Percentiles rank a stretch among this genome's conserved stretches.
phyloP scores from a whole-genome alignment of 2,888 invertebrate genomes.

The Pseudococcus jackbeardsleyi region DNA sequence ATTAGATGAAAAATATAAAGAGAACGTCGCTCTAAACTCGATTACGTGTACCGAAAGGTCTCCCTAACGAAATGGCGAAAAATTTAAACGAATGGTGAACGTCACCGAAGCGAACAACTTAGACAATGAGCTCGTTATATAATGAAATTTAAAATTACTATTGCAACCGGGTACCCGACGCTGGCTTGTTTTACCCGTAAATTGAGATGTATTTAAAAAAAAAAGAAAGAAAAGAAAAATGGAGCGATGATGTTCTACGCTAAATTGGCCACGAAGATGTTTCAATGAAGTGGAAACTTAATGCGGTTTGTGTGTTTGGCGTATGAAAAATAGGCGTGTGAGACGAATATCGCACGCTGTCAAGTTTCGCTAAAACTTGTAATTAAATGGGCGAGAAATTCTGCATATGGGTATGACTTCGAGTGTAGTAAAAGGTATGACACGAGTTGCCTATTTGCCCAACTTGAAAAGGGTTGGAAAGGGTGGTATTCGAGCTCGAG shows the following conservation, averaged over 20 bases:
- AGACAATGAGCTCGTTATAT: constrained; percentile 37
- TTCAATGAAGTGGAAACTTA: neutral
- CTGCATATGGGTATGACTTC: no score
- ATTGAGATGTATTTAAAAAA: constrained; percentile 21
- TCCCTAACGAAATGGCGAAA: constrained; percentile 32
- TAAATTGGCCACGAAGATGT: neutral
- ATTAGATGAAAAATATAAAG: constrained; percentile 33
- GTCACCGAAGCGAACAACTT: neutral
- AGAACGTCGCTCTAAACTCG: constrained; percentile 27
- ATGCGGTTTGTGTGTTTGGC: neutral
- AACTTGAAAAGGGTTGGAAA: no score
- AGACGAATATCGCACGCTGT: neutral
- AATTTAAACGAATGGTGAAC: neutral
- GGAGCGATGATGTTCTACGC: neutral
- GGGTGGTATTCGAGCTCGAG: no score
- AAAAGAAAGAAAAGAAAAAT: neutral
- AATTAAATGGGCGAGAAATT: no score
- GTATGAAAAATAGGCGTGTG: neutral
- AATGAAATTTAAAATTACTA: constrained; percentile 34
- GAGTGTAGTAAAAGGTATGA: no score
- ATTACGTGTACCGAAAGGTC: constrained; percentile 16
- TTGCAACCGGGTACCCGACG: neutral
- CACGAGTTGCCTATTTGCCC: no score
- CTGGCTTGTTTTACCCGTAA: neutral
- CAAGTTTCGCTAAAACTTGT: no score